Percentiles rank a stretch among this genome's conserved stretches.
Evolutionary conservation across 2,888 invertebrate species (phyloP).

Genomic region (Acanthosepion pharaonis): DNA sequence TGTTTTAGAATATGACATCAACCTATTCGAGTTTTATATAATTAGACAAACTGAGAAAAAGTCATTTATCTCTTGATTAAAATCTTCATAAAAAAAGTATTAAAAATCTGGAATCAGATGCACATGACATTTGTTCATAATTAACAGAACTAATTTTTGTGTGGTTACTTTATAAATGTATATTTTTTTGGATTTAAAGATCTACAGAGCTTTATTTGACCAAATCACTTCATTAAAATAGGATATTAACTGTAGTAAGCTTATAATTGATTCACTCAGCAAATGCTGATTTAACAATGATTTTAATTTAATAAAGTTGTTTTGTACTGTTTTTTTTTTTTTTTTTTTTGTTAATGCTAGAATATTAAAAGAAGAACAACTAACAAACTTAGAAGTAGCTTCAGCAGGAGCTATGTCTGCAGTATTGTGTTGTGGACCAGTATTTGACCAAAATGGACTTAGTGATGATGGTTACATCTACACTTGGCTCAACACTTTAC

Average conservation of each 20-base stretch:
- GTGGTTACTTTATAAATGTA: too few species aligned
- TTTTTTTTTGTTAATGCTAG: background rate
- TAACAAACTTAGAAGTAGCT: constrained; percentile 77
- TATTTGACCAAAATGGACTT: constrained; percentile 86
- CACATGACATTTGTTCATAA: background rate
- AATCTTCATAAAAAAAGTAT: background rate
- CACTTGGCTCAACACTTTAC: constrained; percentile 92
- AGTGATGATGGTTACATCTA: constrained; percentile 93
- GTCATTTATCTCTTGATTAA: background rate
- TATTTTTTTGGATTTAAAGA: background rate
- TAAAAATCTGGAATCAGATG: background rate
- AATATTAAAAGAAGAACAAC: constrained; percentile 56
- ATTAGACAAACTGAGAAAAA: too few species aligned
- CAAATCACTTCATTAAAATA: background rate
- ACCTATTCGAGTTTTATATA: too few species aligned
- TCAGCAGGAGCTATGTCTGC: constrained; percentile 92
- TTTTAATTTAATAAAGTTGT: background rate
- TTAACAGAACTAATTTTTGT: background rate
- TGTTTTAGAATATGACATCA: too few species aligned
- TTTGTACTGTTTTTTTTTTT: background rate
- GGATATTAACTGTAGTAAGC: background rate
- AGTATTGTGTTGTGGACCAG: constrained; percentile 94
- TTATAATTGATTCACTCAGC: background rate
- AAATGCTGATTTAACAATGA: background rate
- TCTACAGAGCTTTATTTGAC: background rate